Percentiles rank a stretch among this genome's conserved stretches.
Evolutionary conservation across 2,797 vertebrate genomes (phyloP).

Genomic region (Selene dorsalis): DNA sequence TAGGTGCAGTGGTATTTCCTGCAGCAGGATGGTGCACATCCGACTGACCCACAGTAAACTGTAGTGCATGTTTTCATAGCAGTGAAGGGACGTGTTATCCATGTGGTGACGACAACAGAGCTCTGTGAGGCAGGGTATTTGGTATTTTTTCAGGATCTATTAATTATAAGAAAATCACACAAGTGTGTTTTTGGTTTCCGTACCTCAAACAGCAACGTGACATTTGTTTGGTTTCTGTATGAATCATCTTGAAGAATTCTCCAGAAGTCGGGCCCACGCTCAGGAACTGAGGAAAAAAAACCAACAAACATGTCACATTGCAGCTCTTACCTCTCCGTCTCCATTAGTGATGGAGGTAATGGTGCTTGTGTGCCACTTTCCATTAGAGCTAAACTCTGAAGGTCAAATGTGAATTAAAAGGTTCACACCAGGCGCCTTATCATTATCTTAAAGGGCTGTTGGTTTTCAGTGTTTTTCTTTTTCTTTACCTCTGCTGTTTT

Average conservation of each 20-base stretch:
- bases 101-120: not conserved
- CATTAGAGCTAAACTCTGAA: slow-evolving; percentile 22
- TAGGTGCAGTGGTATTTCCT: not conserved
- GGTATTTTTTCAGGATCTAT: not conserved
- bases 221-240: slow-evolving; percentile 81
- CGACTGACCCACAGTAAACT: not conserved
- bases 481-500: slow-evolving; percentile 86
- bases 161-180: not conserved
- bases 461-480: not conserved
- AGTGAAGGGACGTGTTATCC: not conserved
- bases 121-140: not conserved
- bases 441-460: not conserved
- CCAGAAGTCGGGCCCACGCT: slow-evolving; percentile 94
- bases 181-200: not conserved
- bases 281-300: slow-evolving; percentile 84
- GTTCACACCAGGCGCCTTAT: not conserved
- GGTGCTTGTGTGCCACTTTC: not conserved
- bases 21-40: not conserved
- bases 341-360: not conserved
- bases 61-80: not conserved
- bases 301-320: slow-evolving; percentile 5
- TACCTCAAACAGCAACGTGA: slow-evolving; percentile 94
- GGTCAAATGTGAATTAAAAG: slow-evolving; percentile 4
- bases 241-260: slow-evolving; percentile 83
- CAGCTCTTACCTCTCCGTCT: slow-evolving; percentile 6